phyloP scores from a whole-genome alignment of 1,140 invertebrate genomes.

The Diachasma alloeum region DNA sequence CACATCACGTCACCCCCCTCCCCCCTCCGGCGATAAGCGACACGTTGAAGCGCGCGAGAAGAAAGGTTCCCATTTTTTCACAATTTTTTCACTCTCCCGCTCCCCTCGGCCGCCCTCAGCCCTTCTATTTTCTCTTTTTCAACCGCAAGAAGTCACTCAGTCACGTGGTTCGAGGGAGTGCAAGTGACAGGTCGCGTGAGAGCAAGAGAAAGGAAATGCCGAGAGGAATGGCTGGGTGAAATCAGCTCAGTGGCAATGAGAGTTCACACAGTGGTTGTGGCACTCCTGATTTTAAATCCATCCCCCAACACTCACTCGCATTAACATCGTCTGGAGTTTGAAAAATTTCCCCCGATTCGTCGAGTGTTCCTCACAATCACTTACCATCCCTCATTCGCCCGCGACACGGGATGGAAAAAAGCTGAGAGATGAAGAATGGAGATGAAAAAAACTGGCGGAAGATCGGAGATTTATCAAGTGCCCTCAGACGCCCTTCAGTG shows the following conservation, averaged over 20 bases:
- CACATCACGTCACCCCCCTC: background rate
- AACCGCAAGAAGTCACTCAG: slow-evolving; percentile 41
- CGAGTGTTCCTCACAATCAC: background rate
- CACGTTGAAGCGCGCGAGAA: background rate
- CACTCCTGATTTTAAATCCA: background rate
- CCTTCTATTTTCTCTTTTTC: slow-evolving; percentile 24
- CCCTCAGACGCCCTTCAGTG: no score
- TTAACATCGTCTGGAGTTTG: background rate
- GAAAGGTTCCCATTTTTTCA: background rate
- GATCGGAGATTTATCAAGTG: no score
- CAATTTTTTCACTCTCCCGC: slow-evolving; percentile 35
- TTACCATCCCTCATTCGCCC: background rate
- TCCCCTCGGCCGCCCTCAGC: background rate
- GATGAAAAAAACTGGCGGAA: background rate
- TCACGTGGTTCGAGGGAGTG: slow-evolving; percentile 38
- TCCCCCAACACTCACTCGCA: background rate
- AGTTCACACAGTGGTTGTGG: background rate
- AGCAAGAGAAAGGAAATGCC: background rate
- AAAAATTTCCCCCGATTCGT: background rate
- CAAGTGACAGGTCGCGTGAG: slow-evolving; percentile 38
- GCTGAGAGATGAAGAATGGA: background rate
- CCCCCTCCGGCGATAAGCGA: background rate
- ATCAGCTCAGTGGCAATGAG: background rate
- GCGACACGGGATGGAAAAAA: background rate
- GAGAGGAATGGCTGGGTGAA: background rate